Evolutionary conservation across 2,113 vertebrate genomes (phyloP).

Genomic region (Sinocyclocheilus grahami): DNA sequence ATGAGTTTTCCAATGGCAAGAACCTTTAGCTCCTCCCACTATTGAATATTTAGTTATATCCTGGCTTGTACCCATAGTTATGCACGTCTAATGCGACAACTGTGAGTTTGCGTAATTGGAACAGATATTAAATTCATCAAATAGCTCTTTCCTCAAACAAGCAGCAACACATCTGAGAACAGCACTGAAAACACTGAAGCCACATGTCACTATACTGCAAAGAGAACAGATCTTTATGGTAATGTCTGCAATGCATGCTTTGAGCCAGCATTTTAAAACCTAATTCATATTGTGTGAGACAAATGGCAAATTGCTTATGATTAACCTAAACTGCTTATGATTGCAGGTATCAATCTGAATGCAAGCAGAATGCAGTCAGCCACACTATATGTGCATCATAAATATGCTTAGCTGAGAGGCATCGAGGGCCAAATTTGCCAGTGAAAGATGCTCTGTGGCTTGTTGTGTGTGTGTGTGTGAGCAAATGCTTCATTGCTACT

Average conservation of each 20-base stretch:
- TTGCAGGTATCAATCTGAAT: background rate
- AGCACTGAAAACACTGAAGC: background rate
- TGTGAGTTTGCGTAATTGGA: background rate
- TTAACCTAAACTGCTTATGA: background rate
- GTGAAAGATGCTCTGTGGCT: conserved; percentile 5
- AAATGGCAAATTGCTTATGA: background rate
- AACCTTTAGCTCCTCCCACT: no score
- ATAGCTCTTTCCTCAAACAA: background rate
- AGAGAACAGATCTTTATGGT: background rate
- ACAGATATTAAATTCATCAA: background rate
- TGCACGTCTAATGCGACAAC: background rate
- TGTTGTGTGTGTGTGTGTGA: conserved; percentile 9
- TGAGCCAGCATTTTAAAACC: background rate
- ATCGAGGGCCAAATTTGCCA: conserved; percentile 28
- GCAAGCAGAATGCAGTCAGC: background rate
- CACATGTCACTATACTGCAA: background rate
- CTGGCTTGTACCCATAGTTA: background rate
- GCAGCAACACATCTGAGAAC: background rate
- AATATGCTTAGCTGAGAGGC: conserved; percentile 8
- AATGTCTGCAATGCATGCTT: background rate
- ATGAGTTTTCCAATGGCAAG: background rate
- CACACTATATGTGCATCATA: background rate
- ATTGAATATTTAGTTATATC: background rate
- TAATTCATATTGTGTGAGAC: background rate
- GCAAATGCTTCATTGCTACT: background rate